A percentile compares a stretch with the other conserved stretches of the same genome.
These are phyloP conservation scores for Platorchestia sp. DNA, from an alignment of 1,140 invertebrate species.

Conservation along the genomic window DNA sequence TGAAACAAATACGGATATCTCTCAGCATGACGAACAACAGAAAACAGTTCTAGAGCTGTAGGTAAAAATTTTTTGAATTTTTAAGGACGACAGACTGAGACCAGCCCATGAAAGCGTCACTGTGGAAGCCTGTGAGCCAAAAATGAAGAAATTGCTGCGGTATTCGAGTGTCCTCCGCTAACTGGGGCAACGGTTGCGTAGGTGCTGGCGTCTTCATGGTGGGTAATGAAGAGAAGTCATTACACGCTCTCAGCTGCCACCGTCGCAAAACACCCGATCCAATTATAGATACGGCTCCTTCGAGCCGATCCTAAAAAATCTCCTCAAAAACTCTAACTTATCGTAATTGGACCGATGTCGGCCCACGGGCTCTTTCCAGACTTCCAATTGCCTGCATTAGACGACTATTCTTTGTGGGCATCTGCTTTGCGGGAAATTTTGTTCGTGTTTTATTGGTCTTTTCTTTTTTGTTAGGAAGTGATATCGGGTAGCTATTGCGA, in stretches of 20 bases:
- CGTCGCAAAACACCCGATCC: slow-evolving; percentile 4
- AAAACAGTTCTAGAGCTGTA: no score
- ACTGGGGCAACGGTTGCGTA: background rate
- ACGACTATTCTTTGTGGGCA: background rate
- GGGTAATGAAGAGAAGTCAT: background rate
- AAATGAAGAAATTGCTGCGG: background rate
- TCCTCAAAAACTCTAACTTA: slow-evolving; percentile 9
- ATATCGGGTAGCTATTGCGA: background rate
- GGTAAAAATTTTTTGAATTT: no score
- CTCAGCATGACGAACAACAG: no score
- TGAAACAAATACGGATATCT: no score
- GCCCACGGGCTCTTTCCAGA: background rate
- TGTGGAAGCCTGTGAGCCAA: background rate
- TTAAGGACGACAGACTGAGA: background rate
- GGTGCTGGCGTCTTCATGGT: background rate
- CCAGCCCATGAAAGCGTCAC: background rate
- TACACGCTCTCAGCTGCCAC: background rate
- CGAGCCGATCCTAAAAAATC: background rate
- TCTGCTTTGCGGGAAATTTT: background rate
- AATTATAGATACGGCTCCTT: slow-evolving; percentile 8
- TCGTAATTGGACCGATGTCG: slow-evolving; percentile 6
- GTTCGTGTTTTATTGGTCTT: background rate
- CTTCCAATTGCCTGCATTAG: background rate
- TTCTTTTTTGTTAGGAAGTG: background rate
- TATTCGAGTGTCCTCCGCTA: background rate